Evolutionary conservation across 2,888 invertebrate genomes (phyloP), one percentile per base, ranked within the genome.

Genomic region (Glomeris marginata): DNA sequence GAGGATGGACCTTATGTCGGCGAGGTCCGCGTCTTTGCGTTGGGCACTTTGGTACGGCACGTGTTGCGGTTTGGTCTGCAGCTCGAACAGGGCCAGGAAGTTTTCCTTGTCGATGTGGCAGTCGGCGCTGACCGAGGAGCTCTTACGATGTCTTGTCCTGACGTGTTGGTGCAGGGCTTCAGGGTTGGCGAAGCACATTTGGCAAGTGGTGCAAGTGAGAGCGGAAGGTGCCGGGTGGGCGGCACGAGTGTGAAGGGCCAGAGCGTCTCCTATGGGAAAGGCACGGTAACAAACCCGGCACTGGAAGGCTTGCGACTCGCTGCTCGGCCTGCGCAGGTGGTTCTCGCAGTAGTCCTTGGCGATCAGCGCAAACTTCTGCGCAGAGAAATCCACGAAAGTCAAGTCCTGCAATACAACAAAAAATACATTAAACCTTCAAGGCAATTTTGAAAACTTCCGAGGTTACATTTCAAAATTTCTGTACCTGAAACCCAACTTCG

Each of bases 1-100:
- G 48, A 86, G 72, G 55, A 87, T 86, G 28, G 84, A 82, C 63
- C 82, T 83, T 55, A 88, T 86, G 61, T 87, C 87, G 41, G 87
- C 87, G 54, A 87, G 71, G 61, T 88, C 87, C 62, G 62, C 34
- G 64, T 66, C 37, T 2, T 56, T 58, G 28, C 18, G 52, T 22
- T 20, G 45, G 41, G 42, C 49, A 47, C 41, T 38, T n/a, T 22
- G 46, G 34, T 11, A 28, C 10, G 36, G 37, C 2, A 4, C 8
- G 10, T 35, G 37, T 15, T 37, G 36, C 16, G 41, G 40, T 41
- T 34, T 55, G 45, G 48, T 82, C 62, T 79, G 80, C 37, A 85
- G 72, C 62, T 85, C 80, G 21, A 88, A 69, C 54, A 82, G 77
- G 1, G 84, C 81, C 62, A 90, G 81, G 64, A 90, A 87, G 58